phyloP scores from a whole-genome alignment of 2,797 vertebrate genomes.

The Siniperca obscura region DNA sequence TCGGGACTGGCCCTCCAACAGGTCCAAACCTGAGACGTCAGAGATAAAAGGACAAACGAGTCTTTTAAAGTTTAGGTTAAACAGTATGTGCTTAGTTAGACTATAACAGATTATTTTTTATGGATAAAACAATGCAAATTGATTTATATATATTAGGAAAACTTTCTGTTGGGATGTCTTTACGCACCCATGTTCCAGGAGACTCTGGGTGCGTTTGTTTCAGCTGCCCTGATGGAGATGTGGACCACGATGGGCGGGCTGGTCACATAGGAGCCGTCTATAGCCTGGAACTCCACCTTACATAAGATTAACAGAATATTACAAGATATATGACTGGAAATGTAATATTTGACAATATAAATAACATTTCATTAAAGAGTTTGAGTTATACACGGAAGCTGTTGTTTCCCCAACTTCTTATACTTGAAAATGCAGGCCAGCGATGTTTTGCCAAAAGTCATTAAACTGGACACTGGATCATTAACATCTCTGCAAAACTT shows the following conservation, averaged over 20 bases:
- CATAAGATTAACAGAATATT: constrained; percentile 31
- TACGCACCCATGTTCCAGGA: constrained; percentile 83
- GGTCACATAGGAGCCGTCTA: constrained; percentile 81
- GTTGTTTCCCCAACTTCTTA: not conserved
- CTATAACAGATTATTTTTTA: not conserved
- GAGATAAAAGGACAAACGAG: not conserved
- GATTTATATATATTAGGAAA: not conserved
- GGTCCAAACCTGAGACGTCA: constrained; percentile 75
- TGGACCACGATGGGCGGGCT: constrained; percentile 80
- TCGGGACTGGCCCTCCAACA: constrained; percentile 83
- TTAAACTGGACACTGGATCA: too few species aligned
- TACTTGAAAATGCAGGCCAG: not conserved
- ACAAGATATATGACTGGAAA: not conserved
- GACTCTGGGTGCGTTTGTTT: constrained; percentile 82
- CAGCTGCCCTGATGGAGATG: constrained; percentile 83
- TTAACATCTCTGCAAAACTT: too few species aligned
- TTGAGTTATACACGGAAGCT: not conserved
- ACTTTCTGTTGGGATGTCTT: not conserved
- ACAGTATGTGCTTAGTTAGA: not conserved
- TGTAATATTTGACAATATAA: not conserved
- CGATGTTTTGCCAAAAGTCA: not conserved
- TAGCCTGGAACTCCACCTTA: constrained; percentile 87
- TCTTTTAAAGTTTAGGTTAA: not conserved
- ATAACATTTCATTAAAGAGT: not conserved
- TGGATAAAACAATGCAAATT: not conserved